These are phyloP conservation scores for Embiotoca jacksoni DNA, from an alignment of 2,113 vertebrate genomes.

Conservation along the genomic window DNA sequence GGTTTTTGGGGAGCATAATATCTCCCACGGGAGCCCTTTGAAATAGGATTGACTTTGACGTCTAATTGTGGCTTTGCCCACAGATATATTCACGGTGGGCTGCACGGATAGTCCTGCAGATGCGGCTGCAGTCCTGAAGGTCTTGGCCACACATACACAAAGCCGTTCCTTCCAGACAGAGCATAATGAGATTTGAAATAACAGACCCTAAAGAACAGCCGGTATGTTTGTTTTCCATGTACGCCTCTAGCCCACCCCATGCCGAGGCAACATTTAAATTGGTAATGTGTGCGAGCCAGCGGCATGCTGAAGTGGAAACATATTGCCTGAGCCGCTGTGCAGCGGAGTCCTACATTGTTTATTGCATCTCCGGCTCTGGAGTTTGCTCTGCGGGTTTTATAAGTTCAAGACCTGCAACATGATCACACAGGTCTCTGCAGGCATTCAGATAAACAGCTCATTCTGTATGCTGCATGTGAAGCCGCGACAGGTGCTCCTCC, in stretches of 20 bases:
- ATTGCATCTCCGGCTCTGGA: constrained; percentile 11
- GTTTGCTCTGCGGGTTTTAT: constrained; percentile 43
- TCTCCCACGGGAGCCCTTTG: constrained; percentile 63
- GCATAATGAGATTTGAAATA: constrained; percentile 62
- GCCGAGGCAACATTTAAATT: constrained; percentile 53
- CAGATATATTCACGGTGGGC: constrained; percentile 40
- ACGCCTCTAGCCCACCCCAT: constrained; percentile 8
- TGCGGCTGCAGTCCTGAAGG: constrained; percentile 28
- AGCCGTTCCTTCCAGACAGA: constrained; percentile 34
- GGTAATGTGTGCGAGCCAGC: constrained; percentile 31
- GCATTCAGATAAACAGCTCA: constrained; percentile 34
- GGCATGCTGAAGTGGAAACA: constrained; percentile 32
- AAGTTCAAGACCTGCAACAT: constrained; percentile 58
- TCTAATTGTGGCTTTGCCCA: constrained; percentile 68
- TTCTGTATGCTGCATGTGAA: constrained; percentile 5
- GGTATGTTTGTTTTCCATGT: constrained; percentile 48
- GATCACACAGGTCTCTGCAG: constrained; percentile 41
- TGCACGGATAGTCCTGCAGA: constrained; percentile 27
- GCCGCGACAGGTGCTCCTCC: constrained; percentile 39
- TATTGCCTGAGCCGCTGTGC: constrained; percentile 20
- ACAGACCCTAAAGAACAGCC: constrained; percentile 35
- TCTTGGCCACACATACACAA: constrained; percentile 27
- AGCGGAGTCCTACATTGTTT: constrained; percentile 24
- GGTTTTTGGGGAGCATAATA: constrained; percentile 62
- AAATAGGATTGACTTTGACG: constrained; percentile 68